Evolutionary conservation across 2,797 vertebrate species (phyloP), one percentile per base, ranked within the genome.

Genomic region (Rhabdomys pumilio): DNA sequence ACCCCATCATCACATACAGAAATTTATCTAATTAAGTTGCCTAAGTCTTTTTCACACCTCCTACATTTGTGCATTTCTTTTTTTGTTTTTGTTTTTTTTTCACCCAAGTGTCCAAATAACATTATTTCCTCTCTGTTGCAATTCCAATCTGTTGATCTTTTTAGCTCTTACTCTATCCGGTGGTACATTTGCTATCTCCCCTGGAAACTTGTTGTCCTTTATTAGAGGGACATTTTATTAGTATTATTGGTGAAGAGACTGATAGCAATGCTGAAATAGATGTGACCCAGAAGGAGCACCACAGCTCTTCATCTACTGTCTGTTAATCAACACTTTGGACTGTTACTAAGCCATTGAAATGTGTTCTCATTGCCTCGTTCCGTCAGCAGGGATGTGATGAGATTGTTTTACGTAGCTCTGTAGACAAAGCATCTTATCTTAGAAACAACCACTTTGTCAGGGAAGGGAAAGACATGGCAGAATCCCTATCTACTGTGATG

Each of bases 121-220:
- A 97, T 94, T 95, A 97, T 97, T 97, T 97, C 95, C 97, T 98
- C 87, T 96, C 89, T 31, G 26, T 79, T 93, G 94, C 91, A 93
- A 53, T 96, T 96, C 87, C 96, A 95, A 90, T 97, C 96, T 97
- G 96, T 94, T 97, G 97, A 97, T 97, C 96, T 97, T 97, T 97
- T 97, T 94, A 96, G 93, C 96, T 97, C 87, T 91, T 84, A 92
- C 93, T 95, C 92, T 97, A 88, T 83, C n/a, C 91, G 57, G 0
- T 84, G 61, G 0, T 84, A 89, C 69, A 59, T 97, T 91, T 97
- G 65, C 96, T 65, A 26, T 94, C 59, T 92, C 95, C 92, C 95
- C 83, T 91, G 83, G 95, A 93, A 94, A 93, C 90, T 75, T 89
- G 85, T 90, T 63, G 17, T 91, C 72, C 86, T 83, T 50, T 84